Evolutionary conservation across 2,888 invertebrate genomes (phyloP), one percentile per base, ranked within the genome.

Genomic region (Caenorhabditis becei): DNA sequence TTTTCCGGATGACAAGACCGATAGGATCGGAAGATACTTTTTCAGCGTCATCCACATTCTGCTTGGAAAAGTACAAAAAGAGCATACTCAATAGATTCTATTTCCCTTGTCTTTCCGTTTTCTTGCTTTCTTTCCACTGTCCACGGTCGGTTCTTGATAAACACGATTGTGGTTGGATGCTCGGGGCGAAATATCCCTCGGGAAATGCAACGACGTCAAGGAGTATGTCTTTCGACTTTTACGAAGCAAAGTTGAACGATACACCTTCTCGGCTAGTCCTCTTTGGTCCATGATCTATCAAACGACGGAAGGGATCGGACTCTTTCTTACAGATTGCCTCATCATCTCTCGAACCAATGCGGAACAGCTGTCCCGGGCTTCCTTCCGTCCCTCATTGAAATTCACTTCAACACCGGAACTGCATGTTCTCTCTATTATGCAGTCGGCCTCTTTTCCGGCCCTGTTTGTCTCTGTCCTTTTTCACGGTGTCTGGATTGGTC

Each of bases 331-430:
- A 35, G 59, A 56, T 56, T 49, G 51, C 63, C 28, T 32, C 56
- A 61, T 58, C 44, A 62, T 72, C 49, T 20, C 4, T 8, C 24
- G 7, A 53, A 49, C n/a, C n/a, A n/a, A n/a, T 47, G 23, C 56
- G 18, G 74, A 74, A 65, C 74, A 74, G 65, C 58, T 65, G 74
- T 74, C 28, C 5, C 44, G 1, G 53, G 49, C 51, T 65, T 72
- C 72, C 65, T 65, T 65, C 58, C 51, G 74, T 51, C 37, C 49
- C 74, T 65, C 74, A 74, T 74, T 65, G 41, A 58, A 74, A 74
- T 74, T 65, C 65, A 49, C 74, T 59, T 65, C 74, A 65, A 59
- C 58, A 65, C 74, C 65, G 74, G 65, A 74, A 61, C 61, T 65
- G 74, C 56, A 26, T 54, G 53, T 62, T 70, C 56, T 54, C 71